phyloP scores from a whole-genome alignment of 1,140 invertebrate species.

The Macrotrachela quadricornifera region DNA sequence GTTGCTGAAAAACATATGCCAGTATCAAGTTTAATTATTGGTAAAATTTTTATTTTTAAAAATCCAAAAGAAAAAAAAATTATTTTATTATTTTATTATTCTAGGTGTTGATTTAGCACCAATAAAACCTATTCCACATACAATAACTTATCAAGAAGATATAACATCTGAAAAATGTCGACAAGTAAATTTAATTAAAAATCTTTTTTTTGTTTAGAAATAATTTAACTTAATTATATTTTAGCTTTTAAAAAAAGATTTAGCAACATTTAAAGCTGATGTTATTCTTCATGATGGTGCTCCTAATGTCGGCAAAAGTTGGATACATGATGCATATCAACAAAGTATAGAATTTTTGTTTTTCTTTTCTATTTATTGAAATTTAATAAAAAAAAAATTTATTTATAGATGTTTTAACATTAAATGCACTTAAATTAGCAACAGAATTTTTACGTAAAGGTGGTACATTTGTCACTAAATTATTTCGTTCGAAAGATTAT shows the following conservation, averaged over 20 bases:
- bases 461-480: conserved; percentile 94
- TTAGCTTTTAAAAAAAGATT: conserved; percentile 40
- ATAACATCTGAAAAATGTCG: conserved; percentile 76
- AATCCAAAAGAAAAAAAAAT: no score
- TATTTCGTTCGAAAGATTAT: conserved; percentile 96
- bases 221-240: no score
- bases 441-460: conserved; percentile 70
- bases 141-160: conserved; percentile 68
- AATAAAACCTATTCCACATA: conserved; percentile 73
- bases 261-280: conserved; percentile 50
- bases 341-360: conserved; percentile 37
- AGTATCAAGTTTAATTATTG: conserved; percentile 72
- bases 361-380: not conserved
- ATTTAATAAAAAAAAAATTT: conserved; percentile 9
- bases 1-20: conserved; percentile 97
- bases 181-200: conserved; percentile 17
- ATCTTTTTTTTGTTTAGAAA: not conserved
- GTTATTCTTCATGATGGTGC: conserved; percentile 88
- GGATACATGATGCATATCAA: conserved; percentile 88
- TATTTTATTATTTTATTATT: not conserved
- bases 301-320: conserved; percentile 87
- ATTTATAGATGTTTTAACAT: conserved; percentile 38
- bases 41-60: conserved; percentile 19
- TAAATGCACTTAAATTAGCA: conserved; percentile 75
- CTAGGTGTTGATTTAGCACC: conserved; percentile 79